Evolutionary conservation across 2,797 vertebrate genomes (phyloP).

Genomic region (Sciaenops ocellatus): DNA sequence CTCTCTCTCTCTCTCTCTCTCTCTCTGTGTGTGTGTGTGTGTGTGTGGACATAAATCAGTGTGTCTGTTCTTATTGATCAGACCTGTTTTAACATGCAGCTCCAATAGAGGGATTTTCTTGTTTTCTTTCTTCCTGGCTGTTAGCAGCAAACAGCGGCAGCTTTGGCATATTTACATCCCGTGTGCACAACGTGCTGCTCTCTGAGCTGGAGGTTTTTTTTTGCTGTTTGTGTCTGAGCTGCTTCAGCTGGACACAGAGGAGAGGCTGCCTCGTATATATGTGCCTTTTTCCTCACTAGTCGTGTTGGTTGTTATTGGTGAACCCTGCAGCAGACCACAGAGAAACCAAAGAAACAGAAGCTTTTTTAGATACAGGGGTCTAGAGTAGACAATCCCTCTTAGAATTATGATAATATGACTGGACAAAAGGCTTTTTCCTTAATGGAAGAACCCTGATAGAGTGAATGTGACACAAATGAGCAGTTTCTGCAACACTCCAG

Average conservation of each 20-base stretch:
- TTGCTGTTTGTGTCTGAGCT: constrained; percentile 6
- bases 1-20: no score
- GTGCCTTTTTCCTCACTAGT: constrained; percentile 8
- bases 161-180: constrained; percentile 10
- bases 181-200: background rate
- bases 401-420: background rate
- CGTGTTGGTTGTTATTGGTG: background rate
- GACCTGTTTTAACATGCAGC: constrained; percentile 61
- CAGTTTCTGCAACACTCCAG: no score
- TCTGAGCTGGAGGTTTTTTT: constrained; percentile 16
- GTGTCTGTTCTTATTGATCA: constrained; percentile 72
- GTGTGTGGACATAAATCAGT: constrained; percentile 44
- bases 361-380: background rate
- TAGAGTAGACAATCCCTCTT: background rate
- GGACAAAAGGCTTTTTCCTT: background rate
- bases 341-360: constrained; percentile 2
- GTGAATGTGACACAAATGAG: no score
- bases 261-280: background rate
- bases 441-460: no score
- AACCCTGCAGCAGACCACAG: constrained; percentile 6
- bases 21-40: background rate
- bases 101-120: constrained; percentile 59
- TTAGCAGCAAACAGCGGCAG: constrained; percentile 32
- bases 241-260: constrained; percentile 20
- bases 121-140: constrained; percentile 56